Conservation (phyloP, 2,113 vertebrate species). For the Gorsachius goisagi region DNA sequence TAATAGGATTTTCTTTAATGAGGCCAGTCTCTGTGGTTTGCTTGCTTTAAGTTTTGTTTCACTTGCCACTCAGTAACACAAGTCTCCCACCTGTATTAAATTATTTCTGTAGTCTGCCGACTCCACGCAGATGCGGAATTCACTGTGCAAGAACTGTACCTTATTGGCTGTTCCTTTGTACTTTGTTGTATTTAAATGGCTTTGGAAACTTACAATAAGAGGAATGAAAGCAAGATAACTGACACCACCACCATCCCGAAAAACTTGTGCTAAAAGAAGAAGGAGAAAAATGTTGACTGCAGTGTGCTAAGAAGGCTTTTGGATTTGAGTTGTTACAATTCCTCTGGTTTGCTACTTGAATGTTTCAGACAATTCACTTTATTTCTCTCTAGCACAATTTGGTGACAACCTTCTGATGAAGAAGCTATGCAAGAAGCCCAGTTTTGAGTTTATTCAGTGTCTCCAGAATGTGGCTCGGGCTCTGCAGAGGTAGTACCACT, state of each 20-base stretch:
- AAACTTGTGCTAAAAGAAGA: neutral
- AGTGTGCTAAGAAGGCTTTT: neutral
- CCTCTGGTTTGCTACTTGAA: neutral
- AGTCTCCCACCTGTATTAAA: neutral
- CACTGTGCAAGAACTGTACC: neutral
- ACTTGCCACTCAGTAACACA: neutral
- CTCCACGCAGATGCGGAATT: neutral
- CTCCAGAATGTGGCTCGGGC: neutral
- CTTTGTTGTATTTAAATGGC: neutral
- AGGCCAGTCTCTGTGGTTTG: neutral
- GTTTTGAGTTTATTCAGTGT: neutral
- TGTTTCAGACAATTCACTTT: neutral
- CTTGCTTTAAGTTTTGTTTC: neutral
- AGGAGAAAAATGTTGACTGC: neutral
- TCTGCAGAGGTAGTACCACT: neutral
- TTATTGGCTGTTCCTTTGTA: neutral
- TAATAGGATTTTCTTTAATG: conserved; percentile 30
- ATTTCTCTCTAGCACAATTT: neutral
- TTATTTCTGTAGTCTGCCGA: neutral
- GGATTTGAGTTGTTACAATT: neutral
- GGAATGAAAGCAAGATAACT: neutral
- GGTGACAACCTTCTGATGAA: neutral
- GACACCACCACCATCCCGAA: neutral
- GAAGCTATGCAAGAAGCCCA: neutral
- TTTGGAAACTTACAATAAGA: neutral